These are phyloP conservation scores for Phaedon cochleariae DNA, from an alignment of 2,888 invertebrate species.

Conservation along the genomic window DNA sequence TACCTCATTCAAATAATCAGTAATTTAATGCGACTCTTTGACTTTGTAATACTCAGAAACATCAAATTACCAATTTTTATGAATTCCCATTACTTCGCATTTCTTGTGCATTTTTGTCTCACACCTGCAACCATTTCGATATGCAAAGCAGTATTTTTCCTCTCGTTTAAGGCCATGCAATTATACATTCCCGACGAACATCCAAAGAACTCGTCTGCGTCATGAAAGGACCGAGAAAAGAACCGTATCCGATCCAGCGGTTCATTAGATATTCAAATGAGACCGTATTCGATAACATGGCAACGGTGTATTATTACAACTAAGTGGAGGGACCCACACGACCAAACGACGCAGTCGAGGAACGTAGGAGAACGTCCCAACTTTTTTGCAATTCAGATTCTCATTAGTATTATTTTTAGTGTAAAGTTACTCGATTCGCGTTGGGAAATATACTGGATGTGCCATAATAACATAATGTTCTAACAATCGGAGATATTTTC, in stretches of 20 bases:
- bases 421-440: conserved; percentile 9
- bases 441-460: background rate
- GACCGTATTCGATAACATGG: conserved; percentile 56
- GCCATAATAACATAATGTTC: too few relatives aligned
- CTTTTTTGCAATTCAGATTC: conserved; percentile 16
- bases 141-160: too few relatives aligned
- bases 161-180: background rate
- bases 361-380: conserved; percentile 18
- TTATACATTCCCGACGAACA: conserved; percentile 24
- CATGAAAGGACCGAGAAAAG: conserved; percentile 24
- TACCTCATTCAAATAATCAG: too few relatives aligned
- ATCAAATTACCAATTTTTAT: too few relatives aligned
- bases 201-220: conserved; percentile 17
- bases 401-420: background rate
- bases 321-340: conserved; percentile 42
- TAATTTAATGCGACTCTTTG: too few relatives aligned
- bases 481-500: too few relatives aligned
- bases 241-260: conserved; percentile 50
- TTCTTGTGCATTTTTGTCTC: too few relatives aligned
- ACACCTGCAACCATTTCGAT: too few relatives aligned
- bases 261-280: conserved; percentile 59
- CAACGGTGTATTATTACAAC: conserved; percentile 56
- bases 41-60: too few relatives aligned
- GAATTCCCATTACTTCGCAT: too few relatives aligned
- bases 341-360: conserved; percentile 31